Evolutionary conservation across 2,888 invertebrate genomes (phyloP), one percentile per base, ranked within the genome.

Genomic region (Pterostichus madidus): DNA sequence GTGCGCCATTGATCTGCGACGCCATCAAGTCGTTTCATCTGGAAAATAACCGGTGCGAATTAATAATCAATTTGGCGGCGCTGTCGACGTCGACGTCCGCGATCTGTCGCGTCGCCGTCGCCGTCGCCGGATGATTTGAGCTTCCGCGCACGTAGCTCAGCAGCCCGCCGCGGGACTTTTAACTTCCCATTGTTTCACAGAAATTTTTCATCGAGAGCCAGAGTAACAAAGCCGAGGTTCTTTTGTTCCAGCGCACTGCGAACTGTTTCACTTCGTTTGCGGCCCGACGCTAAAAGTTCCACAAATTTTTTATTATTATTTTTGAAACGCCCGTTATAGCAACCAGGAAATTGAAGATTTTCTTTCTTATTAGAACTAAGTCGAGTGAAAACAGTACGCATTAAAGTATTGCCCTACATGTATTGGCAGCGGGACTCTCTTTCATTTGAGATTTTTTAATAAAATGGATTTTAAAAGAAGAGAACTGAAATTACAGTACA

Each of bases 131-230:
- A 64, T 64, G 31, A 64, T 64, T 64, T 39, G 35, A 35, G 32
- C 64, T 64, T 64, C 35, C 64, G 64, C 32, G 31, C 64, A 64
- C 64, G 64, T 64, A 32, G n/a, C 64, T 31, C n/a, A 64, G 10
- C 32, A 24, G 31, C 5, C 8, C 64, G 32, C 64, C 17, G 8
- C 7, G 64, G 64, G 64, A 64, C 39, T 64, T 64, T 64, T 64
- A 64, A 64, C 64, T 64, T 39, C 13, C 64, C 15, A 64, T 64
- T 64, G 64, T 64, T 64, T 64, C 64, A 53, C 64, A 64, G 32
- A 64, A 64, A 64, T 64, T 64, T 64, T 64, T 64, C 64, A 64
- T 64, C 32, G 64, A 13, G 31, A 35, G 39, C 32, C 17, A 39
- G 31, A 35, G 39, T 64, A 64, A 64, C 64, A 64, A 64, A 64